Conservation (phyloP, 2,797 vertebrate species). For the Natrix natrix region DNA sequence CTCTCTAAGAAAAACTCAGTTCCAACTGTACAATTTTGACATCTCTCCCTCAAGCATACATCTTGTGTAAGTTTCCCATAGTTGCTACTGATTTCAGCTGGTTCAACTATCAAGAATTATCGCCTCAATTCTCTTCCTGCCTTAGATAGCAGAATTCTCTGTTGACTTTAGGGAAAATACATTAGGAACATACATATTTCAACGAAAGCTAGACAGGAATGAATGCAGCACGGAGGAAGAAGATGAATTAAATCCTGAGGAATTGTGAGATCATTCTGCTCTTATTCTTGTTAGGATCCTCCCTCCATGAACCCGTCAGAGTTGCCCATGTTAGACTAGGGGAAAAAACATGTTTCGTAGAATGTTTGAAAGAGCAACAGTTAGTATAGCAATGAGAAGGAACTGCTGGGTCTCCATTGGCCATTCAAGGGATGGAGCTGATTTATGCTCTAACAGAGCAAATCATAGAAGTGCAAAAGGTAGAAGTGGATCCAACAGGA, state of each 20-base stretch:
- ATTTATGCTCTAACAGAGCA: neutral
- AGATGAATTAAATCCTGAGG: neutral
- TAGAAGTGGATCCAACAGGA: neutral
- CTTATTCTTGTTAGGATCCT: neutral
- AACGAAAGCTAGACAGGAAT: neutral
- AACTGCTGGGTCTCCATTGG: neutral
- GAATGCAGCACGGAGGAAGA: neutral
- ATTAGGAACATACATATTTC: neutral
- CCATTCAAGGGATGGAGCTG: neutral
- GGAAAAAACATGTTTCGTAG: neutral
- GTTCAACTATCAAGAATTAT: no score
- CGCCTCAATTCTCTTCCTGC: neutral
- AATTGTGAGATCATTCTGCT: neutral
- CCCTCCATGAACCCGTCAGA: neutral
- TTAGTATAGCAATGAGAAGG: neutral
- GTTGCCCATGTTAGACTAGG: neutral
- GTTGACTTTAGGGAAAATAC: neutral
- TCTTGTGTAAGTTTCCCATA: neutral
- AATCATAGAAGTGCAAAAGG: neutral
- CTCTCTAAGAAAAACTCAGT: neutral
- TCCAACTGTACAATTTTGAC: neutral
- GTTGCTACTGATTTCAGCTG: neutral
- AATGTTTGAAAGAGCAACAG: neutral
- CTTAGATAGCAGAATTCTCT: neutral
- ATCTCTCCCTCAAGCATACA: neutral